Base-by-base conservation (phyloP, 2,113 vertebrate genomes). In the Leptobrachium ailaonicum region DNA sequence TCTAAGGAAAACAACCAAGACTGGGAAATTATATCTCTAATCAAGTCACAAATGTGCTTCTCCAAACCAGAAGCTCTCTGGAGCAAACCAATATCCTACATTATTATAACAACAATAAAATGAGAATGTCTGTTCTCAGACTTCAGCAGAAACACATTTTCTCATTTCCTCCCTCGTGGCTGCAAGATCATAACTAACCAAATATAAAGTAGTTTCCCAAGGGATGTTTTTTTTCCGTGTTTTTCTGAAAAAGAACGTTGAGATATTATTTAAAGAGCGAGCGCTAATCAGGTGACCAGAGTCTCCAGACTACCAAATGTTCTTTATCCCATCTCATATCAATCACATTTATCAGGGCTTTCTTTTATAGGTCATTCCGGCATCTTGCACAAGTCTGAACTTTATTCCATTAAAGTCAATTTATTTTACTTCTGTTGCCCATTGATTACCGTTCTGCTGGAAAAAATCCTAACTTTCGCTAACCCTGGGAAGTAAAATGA, bases 331-430 rank as follows among this genome's bases (percentile, higher is more conserved):
- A 50, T 69, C 53, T 56, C 41, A 44, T 44, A 64, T 73, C 71
- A 73, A 67, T 79, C 71, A 44, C 66, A 73, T 73, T 73, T 80
- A 73, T 44, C 44, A 53, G 44, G 45, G 44, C 14, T 66, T 58
- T 77, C 40, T 77, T 80, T 73, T 73, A 68, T 80, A 73, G 62
- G 63, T 44, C 50, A 73, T 78, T 73, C 54, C 41, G n/a, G 71
- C 70, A 73, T 73, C 62, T 73, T 73, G 71, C 70, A 73, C 47
- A 66, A 73, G 62, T 72, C 62, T 80, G 71, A 66, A 80, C 71
- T 80, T 80, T 80, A 80, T 74, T 80, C 63, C n/a, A 73, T 80
- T 60, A 73, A 62, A 67, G 70, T 68, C 78, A 80, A 73, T 80
- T 73, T 73, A 67, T 80, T 80, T 67, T 73, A 73, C 71, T 80